Evolutionary conservation across 2,888 invertebrate genomes (phyloP).

Genomic region (Dasypolia templi): DNA sequence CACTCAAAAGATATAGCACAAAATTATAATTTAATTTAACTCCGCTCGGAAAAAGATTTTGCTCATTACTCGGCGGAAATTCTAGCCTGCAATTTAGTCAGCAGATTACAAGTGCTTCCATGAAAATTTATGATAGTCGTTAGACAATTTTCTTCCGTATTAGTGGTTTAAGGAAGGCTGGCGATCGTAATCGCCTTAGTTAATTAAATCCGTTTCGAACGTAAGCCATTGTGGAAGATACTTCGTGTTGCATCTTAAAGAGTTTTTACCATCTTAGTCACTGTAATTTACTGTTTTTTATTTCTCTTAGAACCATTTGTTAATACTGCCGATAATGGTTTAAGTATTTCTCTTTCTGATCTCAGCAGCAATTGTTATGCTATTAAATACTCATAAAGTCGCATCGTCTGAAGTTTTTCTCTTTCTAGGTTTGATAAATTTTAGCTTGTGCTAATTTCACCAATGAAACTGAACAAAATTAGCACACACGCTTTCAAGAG

Average conservation of each 20-base stretch:
- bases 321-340: constrained; percentile 33
- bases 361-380: background rate
- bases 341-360: constrained; percentile 7
- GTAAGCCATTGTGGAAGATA: constrained; percentile 35
- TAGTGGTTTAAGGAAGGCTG: constrained; percentile 26
- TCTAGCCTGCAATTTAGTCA: constrained; percentile 52
- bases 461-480: too few relatives aligned
- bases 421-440: constrained; percentile 24
- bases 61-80: constrained; percentile 47
- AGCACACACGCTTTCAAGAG: too few relatives aligned
- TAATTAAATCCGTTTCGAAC: constrained; percentile 46
- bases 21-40: constrained; percentile 54
- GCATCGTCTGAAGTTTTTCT: constrained; percentile 36
- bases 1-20: constrained; percentile 27
- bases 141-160: constrained; percentile 59
- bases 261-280: constrained; percentile 36
- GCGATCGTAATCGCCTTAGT: constrained; percentile 37
- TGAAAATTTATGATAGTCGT: constrained; percentile 50
- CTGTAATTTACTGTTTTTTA: constrained; percentile 31
- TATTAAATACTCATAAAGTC: constrained; percentile 36
- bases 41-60: constrained; percentile 33
- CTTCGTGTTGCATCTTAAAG: constrained; percentile 17
- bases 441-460: constrained; percentile 31
- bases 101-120: constrained; percentile 33
- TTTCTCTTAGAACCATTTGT: constrained; percentile 15